These are phyloP conservation scores for Chloromyia formosa DNA, from an alignment of 2,888 invertebrate genomes.

Conservation along the genomic window DNA sequence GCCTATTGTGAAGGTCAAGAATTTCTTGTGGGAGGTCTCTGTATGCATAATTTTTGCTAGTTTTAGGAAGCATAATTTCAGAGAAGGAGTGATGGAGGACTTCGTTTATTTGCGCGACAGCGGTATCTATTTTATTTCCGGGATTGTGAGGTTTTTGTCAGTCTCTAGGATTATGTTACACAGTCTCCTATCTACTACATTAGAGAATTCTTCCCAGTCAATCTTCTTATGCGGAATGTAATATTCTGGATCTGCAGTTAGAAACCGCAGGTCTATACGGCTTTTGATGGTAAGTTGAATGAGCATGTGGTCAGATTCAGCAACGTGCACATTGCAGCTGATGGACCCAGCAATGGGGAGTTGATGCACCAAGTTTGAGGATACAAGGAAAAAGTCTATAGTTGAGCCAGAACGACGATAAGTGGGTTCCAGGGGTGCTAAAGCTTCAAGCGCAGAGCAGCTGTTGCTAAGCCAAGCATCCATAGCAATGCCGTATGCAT, in stretches of 20 bases:
- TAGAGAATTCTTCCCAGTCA: neutral
- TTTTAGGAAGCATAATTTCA: neutral
- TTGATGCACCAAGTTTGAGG: neutral
- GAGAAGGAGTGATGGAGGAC: neutral
- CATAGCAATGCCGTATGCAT: neutral
- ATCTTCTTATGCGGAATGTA: neutral
- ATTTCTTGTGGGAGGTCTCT: no score
- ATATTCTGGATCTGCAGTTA: neutral
- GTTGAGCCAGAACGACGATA: neutral
- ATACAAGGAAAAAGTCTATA: neutral
- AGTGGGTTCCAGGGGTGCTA: neutral
- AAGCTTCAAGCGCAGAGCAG: neutral
- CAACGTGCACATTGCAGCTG: neutral
- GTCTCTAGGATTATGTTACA: neutral
- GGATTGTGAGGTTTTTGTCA: neutral
- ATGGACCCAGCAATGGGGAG: neutral
- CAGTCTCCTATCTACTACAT: neutral
- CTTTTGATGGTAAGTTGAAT: neutral
- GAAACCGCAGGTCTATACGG: neutral
- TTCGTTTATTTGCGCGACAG: neutral
- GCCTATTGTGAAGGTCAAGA: no score
- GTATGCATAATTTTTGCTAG: neutral
- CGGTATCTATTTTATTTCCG: neutral
- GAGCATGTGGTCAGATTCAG: neutral
- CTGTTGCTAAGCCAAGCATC: neutral